Percentiles rank a stretch among this genome's conserved stretches.
Evolutionary conservation across 2,888 invertebrate species (phyloP).

Genomic region (Arctia plantaginis): DNA sequence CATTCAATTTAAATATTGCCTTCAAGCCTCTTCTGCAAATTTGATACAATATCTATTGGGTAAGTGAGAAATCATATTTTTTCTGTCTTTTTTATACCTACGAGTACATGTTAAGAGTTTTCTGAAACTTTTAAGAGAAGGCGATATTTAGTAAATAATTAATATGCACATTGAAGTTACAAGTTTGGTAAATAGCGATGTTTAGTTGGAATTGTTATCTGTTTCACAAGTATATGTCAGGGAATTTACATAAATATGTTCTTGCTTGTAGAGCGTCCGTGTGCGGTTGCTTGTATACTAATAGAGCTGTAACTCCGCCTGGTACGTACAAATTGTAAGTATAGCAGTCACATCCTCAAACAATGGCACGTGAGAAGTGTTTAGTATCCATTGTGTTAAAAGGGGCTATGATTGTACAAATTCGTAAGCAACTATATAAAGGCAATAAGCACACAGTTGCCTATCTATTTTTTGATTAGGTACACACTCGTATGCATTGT

Average conservation of each 20-base stretch:
- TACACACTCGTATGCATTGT: too few species aligned
- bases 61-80: not conserved
- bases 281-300: not conserved
- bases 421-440: not conserved
- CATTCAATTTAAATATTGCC: not conserved
- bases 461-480: not conserved
- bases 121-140: not conserved
- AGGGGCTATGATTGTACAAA: slow-evolving; percentile 13
- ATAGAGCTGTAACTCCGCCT: not conserved
- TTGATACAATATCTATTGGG: not conserved
- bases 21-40: not conserved
- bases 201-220: not conserved
- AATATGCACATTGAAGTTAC: not conserved
- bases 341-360: slow-evolving; percentile 21
- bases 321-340: not conserved
- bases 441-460: not conserved
- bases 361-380: slow-evolving; percentile 29
- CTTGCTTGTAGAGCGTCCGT: not conserved
- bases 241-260: not conserved
- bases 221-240: not conserved
- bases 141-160: not conserved
- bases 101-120: not conserved
- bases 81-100: not conserved
- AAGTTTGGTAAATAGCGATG: not conserved
- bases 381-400: slow-evolving; percentile 36